A percentile compares a stretch with the other conserved stretches of the same genome.
Evolutionary conservation across 2,797 vertebrate genomes (phyloP).

Genomic region (Rhabdomys pumilio): DNA sequence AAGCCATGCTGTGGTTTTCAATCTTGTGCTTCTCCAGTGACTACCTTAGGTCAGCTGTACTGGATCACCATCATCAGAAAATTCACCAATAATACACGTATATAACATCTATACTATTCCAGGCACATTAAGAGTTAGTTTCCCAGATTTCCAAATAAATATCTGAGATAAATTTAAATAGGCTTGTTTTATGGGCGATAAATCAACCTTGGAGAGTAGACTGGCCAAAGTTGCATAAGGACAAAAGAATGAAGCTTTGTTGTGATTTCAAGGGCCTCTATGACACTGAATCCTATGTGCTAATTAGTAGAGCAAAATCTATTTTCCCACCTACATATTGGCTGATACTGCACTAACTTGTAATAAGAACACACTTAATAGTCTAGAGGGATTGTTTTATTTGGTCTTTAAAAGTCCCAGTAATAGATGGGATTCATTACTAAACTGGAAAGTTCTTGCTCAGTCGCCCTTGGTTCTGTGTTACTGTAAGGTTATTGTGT

Average conservation of each 20-base stretch:
- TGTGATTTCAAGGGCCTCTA: not conserved
- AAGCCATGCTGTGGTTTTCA: not conserved
- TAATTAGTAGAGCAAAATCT: conserved; percentile 66
- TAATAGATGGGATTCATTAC: conserved; percentile 21
- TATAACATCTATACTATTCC: not conserved
- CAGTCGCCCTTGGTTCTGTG: not conserved
- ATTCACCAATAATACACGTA: not conserved
- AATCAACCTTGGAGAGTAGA: not conserved
- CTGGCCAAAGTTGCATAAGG: conserved; percentile 25
- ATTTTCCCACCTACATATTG: conserved; percentile 31
- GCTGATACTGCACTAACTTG: not conserved
- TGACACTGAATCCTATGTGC: not conserved
- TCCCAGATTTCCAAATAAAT: not conserved
- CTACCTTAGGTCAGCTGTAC: not conserved
- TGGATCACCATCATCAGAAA: not conserved
- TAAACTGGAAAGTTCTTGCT: conserved; percentile 48
- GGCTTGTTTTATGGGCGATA: not conserved
- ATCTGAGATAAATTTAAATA: not conserved
- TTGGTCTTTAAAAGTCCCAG: conserved; percentile 50
- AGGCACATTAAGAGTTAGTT: not conserved
- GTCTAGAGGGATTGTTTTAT: conserved; percentile 46
- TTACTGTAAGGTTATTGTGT: conserved; percentile 12
- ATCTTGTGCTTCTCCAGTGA: not conserved
- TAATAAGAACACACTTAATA: conserved; percentile 43
- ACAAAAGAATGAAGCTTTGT: conserved; percentile 3